Conservation (phyloP, 2,113 vertebrate species). For the Rhinoptilus africanus region DNA sequence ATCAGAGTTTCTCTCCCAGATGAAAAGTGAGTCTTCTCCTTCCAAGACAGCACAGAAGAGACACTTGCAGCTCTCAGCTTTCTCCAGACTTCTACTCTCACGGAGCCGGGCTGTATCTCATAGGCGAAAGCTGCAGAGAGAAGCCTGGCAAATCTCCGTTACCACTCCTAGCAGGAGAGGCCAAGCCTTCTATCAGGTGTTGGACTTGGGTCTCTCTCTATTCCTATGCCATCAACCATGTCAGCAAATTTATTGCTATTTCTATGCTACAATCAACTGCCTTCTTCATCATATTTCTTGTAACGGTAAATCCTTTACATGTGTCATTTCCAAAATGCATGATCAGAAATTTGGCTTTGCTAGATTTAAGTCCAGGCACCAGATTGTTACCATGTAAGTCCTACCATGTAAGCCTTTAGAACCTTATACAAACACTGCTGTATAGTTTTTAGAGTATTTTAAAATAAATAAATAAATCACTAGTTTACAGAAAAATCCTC, state of each 20-base stretch:
- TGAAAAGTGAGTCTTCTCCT: neutral
- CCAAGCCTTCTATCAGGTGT: neutral
- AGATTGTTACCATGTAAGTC: neutral
- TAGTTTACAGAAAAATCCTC: neutral
- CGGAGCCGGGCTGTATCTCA: neutral
- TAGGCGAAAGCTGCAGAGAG: neutral
- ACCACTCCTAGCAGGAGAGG: neutral
- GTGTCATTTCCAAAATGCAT: neutral
- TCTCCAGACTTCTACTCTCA: neutral
- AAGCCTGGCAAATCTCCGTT: neutral
- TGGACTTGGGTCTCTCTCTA: fast-evolving
- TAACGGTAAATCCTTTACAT: neutral
- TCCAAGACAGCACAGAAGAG: neutral
- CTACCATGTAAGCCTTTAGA: neutral
- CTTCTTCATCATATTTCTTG: neutral
- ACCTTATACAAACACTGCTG: neutral
- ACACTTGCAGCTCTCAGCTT: neutral
- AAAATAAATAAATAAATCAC: neutral
- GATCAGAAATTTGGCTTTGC: neutral
- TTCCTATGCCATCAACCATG: too few relatives aligned
- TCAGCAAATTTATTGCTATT: neutral
- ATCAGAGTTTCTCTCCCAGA: neutral
- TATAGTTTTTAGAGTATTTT: neutral
- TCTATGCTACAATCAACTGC: neutral
- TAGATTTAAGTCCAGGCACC: neutral